These are phyloP conservation scores for Numenius arquata DNA, from an alignment of 2,113 vertebrate genomes.

Conservation along the genomic window DNA sequence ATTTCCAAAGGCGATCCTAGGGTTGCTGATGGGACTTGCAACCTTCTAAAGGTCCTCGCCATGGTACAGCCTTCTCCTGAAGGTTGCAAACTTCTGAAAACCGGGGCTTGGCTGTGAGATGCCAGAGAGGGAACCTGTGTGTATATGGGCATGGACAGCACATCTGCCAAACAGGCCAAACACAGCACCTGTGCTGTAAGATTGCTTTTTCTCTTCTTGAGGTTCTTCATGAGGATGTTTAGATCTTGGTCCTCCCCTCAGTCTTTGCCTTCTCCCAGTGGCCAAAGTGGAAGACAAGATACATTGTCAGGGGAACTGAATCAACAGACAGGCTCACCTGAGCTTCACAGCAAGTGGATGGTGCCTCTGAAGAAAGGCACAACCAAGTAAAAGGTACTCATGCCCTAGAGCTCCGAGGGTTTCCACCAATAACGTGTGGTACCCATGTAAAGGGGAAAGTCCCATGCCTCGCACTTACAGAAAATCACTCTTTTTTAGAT, in stretches of 20 bases:
- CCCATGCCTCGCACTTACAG: background rate
- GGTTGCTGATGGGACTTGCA: background rate
- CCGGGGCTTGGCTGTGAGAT: background rate
- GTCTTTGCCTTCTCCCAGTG: background rate
- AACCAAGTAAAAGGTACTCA: background rate
- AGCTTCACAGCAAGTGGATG: background rate
- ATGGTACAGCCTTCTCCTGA: background rate
- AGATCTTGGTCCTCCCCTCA: rapidly evolving
- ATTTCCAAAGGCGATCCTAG: background rate
- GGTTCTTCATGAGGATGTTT: background rate
- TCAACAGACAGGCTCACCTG: background rate
- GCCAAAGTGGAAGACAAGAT: background rate
- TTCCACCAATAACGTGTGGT: background rate
- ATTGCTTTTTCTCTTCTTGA: background rate
- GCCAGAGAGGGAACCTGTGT: background rate
- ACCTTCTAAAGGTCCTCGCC: background rate
- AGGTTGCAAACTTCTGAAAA: background rate
- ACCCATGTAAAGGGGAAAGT: background rate
- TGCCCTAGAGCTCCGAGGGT: background rate
- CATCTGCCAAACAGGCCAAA: background rate
- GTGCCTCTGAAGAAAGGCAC: background rate
- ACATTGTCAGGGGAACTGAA: background rate
- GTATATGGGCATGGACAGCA: background rate
- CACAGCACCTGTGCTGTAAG: background rate
- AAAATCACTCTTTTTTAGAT: background rate